A percentile compares a stretch with the other conserved stretches of the same genome.
These are phyloP conservation scores for Agrenia bidenticulata DNA, from an alignment of 2,888 invertebrate genomes.

Conservation along the genomic window DNA sequence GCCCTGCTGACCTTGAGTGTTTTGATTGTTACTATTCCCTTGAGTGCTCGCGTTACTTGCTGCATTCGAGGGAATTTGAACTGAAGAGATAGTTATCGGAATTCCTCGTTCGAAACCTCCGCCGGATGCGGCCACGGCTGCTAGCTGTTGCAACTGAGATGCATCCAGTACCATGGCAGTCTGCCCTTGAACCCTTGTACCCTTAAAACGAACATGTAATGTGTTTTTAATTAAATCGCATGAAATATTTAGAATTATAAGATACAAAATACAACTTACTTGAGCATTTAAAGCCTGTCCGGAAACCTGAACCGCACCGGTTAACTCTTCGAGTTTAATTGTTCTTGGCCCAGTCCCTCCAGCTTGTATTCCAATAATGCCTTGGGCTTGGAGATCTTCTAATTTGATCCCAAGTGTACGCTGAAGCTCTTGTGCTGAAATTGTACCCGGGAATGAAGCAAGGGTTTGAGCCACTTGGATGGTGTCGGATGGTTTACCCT, in stretches of 20 bases:
- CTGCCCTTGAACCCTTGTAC: slow-evolving; percentile 27
- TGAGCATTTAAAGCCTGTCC: slow-evolving; percentile 24
- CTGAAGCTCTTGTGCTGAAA: slow-evolving; percentile 47
- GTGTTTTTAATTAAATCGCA: too few relatives aligned
- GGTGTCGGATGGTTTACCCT: slow-evolving; percentile 45
- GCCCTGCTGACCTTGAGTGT: slow-evolving; percentile 1
- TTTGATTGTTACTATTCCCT: slow-evolving; percentile 12
- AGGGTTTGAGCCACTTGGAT: slow-evolving; percentile 49
- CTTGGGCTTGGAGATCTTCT: slow-evolving; percentile 49
- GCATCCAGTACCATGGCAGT: slow-evolving; percentile 48
- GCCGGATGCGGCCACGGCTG: slow-evolving; percentile 33
- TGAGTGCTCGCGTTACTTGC: slow-evolving; percentile 12
- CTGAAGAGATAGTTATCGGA: slow-evolving; percentile 46
- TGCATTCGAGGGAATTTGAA: slow-evolving; percentile 11
- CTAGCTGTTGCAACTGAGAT: slow-evolving; percentile 47
- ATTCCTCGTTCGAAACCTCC: slow-evolving; percentile 38
- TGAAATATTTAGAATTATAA: too few relatives aligned
- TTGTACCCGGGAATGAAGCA: slow-evolving; percentile 44
- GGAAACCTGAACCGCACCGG: slow-evolving; percentile 25
- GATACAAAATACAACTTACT: slow-evolving; percentile 21
- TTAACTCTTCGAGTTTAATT: slow-evolving; percentile 48
- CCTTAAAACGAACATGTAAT: too few relatives aligned
- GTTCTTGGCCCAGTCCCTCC: slow-evolving; percentile 41
- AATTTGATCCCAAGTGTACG: slow-evolving; percentile 49
- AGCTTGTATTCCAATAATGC: slow-evolving; percentile 45